These are phyloP conservation scores for Sclerodermus sp. DNA, from an alignment of 2,888 invertebrate genomes.

Conservation along the genomic window DNA sequence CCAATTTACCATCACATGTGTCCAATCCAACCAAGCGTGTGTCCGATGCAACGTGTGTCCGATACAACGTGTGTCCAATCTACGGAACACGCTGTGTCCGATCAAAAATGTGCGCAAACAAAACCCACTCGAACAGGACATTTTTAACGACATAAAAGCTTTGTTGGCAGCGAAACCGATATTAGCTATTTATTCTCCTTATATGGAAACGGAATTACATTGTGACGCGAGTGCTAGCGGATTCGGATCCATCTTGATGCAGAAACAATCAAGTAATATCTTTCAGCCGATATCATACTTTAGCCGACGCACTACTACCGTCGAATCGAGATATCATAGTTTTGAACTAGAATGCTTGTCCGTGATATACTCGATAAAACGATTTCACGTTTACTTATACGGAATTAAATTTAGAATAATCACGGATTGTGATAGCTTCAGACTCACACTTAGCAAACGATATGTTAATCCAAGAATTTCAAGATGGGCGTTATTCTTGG, in stretches of 20 bases:
- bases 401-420: conserved; percentile 31
- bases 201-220: conserved; percentile 23
- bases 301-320: conserved; percentile 24
- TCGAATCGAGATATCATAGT: conserved; percentile 33
- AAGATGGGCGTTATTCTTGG: conserved; percentile 20
- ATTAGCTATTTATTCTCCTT: conserved; percentile 20
- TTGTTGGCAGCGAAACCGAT: conserved; percentile 11
- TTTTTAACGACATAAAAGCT: conserved; percentile 15
- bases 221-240: conserved; percentile 27
- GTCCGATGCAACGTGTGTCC: too few species aligned
- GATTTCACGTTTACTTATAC: conserved; percentile 35
- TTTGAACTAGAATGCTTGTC: conserved; percentile 39
- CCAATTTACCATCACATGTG: too few species aligned
- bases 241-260: conserved; percentile 25
- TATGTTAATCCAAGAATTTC: conserved; percentile 22
- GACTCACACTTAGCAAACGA: conserved; percentile 22
- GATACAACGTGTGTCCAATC: too few species aligned
- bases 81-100: too few species aligned
- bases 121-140: conserved; percentile 9
- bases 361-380: conserved; percentile 29
- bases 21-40: too few species aligned
- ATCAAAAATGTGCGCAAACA: too few species aligned
- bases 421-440: conserved; percentile 36
- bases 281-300: conserved; percentile 27
- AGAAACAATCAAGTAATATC: conserved; percentile 15